These are phyloP conservation scores for Nesogale talazaci DNA, from an alignment of 2,113 vertebrate species.

Conservation along the genomic window DNA sequence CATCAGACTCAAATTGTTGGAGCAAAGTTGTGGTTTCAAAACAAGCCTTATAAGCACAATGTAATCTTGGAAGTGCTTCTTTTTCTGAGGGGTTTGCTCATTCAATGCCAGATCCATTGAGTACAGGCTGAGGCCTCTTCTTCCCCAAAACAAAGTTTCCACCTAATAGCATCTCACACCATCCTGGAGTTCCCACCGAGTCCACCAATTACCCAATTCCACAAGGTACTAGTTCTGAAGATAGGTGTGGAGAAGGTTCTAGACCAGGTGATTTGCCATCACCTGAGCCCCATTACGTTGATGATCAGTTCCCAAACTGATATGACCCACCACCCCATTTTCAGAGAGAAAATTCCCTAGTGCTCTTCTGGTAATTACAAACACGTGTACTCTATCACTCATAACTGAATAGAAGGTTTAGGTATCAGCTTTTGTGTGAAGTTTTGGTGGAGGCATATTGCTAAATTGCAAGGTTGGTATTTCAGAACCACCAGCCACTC, in stretches of 20 bases:
- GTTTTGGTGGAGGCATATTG: too few species aligned
- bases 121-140: neutral
- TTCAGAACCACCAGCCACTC: too few species aligned
- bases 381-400: too few species aligned
- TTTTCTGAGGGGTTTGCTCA: slow-evolving; percentile 15
- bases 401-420: too few species aligned
- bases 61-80: neutral
- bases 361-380: too few species aligned
- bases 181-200: neutral
- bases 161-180: neutral
- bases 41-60: neutral
- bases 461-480: too few species aligned
- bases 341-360: too few species aligned
- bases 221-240: neutral
- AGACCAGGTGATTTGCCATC: neutral
- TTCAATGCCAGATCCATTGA: slow-evolving; percentile 2
- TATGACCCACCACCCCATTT: neutral
- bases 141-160: neutral
- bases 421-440: too few species aligned
- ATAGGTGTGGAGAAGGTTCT: neutral
- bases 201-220: neutral
- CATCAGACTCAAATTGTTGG: too few species aligned
- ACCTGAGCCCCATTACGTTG: neutral
- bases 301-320: too few species aligned
- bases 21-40: neutral